Evolutionary conservation across 2,888 invertebrate genomes (phyloP), one percentile per base, ranked within the genome.

Genomic region (Alentia gelatinosa): DNA sequence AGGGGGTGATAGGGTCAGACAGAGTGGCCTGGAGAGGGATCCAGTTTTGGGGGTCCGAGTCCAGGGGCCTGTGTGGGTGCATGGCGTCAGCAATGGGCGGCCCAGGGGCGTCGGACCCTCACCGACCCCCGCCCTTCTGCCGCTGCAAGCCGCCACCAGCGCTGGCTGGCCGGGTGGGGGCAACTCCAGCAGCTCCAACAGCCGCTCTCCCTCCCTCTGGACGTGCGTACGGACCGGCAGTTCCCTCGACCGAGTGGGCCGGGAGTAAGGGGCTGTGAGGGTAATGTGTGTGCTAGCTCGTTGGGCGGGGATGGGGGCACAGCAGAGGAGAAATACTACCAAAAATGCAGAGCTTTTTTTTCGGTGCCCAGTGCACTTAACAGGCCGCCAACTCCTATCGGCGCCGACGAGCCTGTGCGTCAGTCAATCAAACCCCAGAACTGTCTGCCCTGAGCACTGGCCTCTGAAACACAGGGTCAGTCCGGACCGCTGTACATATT

Each of bases 341-440:
- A 79, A 79, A n/a, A 39, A 79, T 35, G 23, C 74, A 33, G 9
- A 74, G 19, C 39, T 79, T 79, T 79, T 79, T 79, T n/a, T n/a
- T n/a, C n/a, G n/a, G 39, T 37, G 19, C 39, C 74, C 35, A 37
- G 79, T 39, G 79, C 19, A 79, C 79, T 79, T 39, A 35, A 79
- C 79, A 79, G 37, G 35, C 79, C 79, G 79, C 79, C 39, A 23
- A 35, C 39, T 39, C 39, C 37, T 19, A 79, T 79, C 4, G 37
- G 4, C 39, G 5, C 39, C 15, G 79, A 79, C 79, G 79, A 35
- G 0, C 79, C 79, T 37, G 79, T 79, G 37, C 39, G 39, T 39
- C 39, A 79, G 79, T 79, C 79, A 79, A 79, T 79, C 79, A 79
- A 12, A 79, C 39, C 79, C 79, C 19, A 39, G 30, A 30, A 68